Evolutionary conservation across 2,888 invertebrate species (phyloP).

Genomic region (Oeneis ivallda): DNA sequence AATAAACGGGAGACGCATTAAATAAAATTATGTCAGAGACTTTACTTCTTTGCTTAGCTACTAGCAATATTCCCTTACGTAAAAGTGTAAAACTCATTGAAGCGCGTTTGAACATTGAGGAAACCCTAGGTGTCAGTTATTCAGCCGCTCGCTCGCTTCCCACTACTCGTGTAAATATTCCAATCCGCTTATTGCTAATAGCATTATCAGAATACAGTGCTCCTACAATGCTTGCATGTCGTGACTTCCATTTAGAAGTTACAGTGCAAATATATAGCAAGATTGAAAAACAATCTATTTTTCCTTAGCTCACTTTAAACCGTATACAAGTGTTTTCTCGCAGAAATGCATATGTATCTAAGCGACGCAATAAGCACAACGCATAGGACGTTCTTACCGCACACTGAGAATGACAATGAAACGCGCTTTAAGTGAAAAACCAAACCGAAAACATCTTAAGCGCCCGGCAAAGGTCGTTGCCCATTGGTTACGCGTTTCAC

Average conservation of each 20-base stretch:
- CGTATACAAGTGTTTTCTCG: too few relatives aligned
- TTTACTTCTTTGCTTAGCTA: not conserved
- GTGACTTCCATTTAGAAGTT: constrained; percentile 8
- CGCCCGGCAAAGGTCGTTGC: too few relatives aligned
- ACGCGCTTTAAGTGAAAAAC: too few relatives aligned
- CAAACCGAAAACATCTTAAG: too few relatives aligned
- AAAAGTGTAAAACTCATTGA: constrained; percentile 40
- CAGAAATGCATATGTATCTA: too few relatives aligned
- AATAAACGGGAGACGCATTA: not conserved
- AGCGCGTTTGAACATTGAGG: constrained; percentile 49
- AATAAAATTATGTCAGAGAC: constrained; percentile 8
- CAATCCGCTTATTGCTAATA: constrained; percentile 75
- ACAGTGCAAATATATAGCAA: not conserved
- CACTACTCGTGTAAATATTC: constrained; percentile 54
- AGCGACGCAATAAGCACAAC: too few relatives aligned
- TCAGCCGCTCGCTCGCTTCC: constrained; percentile 46
- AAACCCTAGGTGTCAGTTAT: constrained; percentile 72
- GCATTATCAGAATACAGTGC: constrained; percentile 52
- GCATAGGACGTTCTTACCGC: too few relatives aligned
- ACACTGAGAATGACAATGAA: too few relatives aligned
- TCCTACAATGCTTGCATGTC: constrained; percentile 31
- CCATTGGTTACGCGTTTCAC: too few relatives aligned
- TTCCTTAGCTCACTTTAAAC: too few relatives aligned
- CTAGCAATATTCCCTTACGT: constrained; percentile 28
- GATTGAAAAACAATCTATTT: not conserved